phyloP scores from a whole-genome alignment of 2,797 vertebrate species.

The Eidolon dupreanum region DNA sequence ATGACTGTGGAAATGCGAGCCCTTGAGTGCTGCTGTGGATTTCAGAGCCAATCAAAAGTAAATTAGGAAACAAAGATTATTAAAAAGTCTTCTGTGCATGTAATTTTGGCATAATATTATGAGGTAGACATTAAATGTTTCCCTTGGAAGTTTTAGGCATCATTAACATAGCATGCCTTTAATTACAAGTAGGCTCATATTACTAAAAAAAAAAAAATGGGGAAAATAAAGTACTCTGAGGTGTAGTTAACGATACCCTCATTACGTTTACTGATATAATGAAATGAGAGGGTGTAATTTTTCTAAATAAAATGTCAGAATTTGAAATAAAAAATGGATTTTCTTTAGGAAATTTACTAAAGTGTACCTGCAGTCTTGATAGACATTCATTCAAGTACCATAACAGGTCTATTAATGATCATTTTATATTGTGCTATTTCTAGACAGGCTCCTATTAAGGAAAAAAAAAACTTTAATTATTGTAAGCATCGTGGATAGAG shows the following conservation, averaged over 20 bases:
- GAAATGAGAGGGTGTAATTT: constrained; percentile 78
- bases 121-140: constrained; percentile 85
- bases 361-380: constrained; percentile 36
- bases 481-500: neutral
- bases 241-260: constrained; percentile 76
- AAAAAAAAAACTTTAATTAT: constrained; percentile 37
- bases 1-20: constrained; percentile 88
- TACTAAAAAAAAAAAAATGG: constrained; percentile 69
- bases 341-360: constrained; percentile 79
- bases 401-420: constrained; percentile 47
- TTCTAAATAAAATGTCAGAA: constrained; percentile 78
- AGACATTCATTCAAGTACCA: constrained; percentile 51
- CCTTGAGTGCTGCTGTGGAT: constrained; percentile 86
- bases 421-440: constrained; percentile 57
- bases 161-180: constrained; percentile 85
- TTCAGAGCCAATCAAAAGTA: constrained; percentile 91
- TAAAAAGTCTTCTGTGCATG: constrained; percentile 87
- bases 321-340: constrained; percentile 73
- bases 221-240: constrained; percentile 75
- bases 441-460: constrained; percentile 40
- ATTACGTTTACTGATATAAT: constrained; percentile 85
- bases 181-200: constrained; percentile 84
- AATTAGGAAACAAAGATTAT: constrained; percentile 92
- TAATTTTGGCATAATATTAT: constrained; percentile 84
- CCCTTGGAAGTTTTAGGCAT: constrained; percentile 81